These are phyloP conservation scores for Sinosuthora webbiana DNA, from an alignment of 2,113 vertebrate species.

Conservation along the genomic window DNA sequence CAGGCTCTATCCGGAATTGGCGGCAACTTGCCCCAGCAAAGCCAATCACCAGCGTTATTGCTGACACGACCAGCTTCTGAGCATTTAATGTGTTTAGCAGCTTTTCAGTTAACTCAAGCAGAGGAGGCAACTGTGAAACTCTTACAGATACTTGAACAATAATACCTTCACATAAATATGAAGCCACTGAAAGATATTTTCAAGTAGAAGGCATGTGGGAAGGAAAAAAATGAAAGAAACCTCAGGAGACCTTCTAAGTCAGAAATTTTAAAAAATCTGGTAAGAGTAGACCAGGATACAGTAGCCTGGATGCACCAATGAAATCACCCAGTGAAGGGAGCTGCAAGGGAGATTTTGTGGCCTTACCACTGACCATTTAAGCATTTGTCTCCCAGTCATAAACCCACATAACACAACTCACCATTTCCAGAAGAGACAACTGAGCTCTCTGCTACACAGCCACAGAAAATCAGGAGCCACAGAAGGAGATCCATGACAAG, in stretches of 20 bases:
- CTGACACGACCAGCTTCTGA: not conserved
- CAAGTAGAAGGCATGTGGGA: not conserved
- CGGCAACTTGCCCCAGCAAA: not conserved
- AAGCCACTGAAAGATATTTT: not conserved
- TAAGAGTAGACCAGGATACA: not conserved
- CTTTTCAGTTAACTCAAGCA: not conserved
- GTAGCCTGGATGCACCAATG: not conserved
- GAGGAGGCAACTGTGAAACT: not conserved
- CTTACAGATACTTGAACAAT: not conserved
- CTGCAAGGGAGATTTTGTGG: not conserved
- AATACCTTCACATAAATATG: not conserved
- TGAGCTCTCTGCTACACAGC: not conserved
- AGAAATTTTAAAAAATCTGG: not conserved
- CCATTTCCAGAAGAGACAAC: not conserved
- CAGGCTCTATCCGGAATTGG: not conserved
- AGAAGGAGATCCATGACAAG: not conserved
- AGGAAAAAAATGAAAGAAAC: not conserved
- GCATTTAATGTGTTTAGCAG: not conserved
- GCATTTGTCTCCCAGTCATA: not conserved
- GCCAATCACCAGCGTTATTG: not conserved
- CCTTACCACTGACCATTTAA: not conserved
- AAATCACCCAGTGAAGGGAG: not conserved
- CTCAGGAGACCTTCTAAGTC: not conserved
- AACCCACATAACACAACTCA: not conserved
- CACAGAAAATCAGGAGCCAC: not conserved